Conservation (phyloP, 2,888 invertebrate genomes). For the Callinectes sapidus region DNA sequence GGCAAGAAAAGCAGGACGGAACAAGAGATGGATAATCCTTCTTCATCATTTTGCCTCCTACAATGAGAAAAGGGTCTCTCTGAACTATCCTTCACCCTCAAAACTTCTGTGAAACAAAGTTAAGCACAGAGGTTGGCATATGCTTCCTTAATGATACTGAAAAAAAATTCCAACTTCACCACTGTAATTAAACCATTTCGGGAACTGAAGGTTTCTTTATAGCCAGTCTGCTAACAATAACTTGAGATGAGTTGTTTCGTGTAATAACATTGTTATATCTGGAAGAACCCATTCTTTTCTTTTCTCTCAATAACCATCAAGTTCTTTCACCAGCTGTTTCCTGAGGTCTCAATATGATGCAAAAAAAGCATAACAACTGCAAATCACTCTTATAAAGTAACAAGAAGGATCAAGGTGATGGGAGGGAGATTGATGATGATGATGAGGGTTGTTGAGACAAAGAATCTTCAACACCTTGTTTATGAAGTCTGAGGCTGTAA, state of each 20-base stretch:
- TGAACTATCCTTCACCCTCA: neutral
- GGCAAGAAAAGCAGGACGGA: no score
- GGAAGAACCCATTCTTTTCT: neutral
- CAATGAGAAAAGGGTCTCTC: neutral
- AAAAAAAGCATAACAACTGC: neutral
- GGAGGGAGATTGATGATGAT: neutral
- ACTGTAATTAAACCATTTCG: neutral
- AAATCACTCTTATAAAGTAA: neutral
- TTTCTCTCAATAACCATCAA: neutral
- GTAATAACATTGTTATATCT: neutral
- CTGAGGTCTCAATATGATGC: neutral
- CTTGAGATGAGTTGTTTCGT: neutral
- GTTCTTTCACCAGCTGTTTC: neutral
- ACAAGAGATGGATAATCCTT: no score
- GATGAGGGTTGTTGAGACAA: neutral
- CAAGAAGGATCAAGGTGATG: neutral
- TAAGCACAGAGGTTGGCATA: neutral
- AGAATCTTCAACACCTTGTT: slow-evolving; percentile 16
- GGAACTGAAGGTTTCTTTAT: neutral
- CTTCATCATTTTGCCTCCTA: no score
- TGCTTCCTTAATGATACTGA: neutral
- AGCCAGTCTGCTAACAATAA: neutral
- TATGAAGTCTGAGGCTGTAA: slow-evolving; percentile 49
- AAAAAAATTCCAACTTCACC: neutral
- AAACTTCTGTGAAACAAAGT: neutral